Evolutionary conservation across 2,113 vertebrate species (phyloP).

Genomic region (Amblyornis subalaris): DNA sequence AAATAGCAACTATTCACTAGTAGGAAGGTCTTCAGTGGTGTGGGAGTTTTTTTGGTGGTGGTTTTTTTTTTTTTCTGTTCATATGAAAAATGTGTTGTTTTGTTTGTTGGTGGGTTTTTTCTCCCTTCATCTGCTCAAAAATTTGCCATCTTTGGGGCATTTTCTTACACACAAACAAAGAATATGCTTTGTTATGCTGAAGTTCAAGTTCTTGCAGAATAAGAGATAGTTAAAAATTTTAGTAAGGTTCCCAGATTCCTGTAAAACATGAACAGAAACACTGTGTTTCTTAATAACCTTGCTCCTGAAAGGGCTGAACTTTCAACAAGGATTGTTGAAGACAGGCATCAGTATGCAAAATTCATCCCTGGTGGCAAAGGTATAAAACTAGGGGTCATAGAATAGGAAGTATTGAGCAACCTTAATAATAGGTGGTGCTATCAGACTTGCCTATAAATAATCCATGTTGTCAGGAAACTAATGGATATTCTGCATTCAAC

Average conservation of each 20-base stretch:
- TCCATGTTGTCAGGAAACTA: slow-evolving; percentile 37
- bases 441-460: slow-evolving; percentile 44
- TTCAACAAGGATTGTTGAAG: not conserved
- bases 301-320: not conserved
- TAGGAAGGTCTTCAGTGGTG: not conserved
- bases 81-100: not conserved
- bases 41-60: not conserved
- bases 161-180: not conserved
- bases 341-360: not conserved
- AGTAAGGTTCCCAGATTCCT: not conserved
- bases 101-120: too few relatives aligned
- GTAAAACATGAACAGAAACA: not conserved
- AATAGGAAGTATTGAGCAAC: slow-evolving; percentile 25
- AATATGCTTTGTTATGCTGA: not conserved
- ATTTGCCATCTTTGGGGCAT: not conserved
- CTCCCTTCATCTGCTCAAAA: not conserved
- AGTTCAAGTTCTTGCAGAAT: not conserved
- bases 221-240: not conserved
- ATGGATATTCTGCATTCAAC: slow-evolving; percentile 35
- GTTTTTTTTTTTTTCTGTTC: not conserved
- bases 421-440: slow-evolving; percentile 34
- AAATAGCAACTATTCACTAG: not conserved
- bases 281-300: not conserved
- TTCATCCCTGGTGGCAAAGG: not conserved
- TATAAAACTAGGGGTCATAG: not conserved